phyloP scores from a whole-genome alignment of 2,113 vertebrate genomes.

The Microcebus ravelobensis region DNA sequence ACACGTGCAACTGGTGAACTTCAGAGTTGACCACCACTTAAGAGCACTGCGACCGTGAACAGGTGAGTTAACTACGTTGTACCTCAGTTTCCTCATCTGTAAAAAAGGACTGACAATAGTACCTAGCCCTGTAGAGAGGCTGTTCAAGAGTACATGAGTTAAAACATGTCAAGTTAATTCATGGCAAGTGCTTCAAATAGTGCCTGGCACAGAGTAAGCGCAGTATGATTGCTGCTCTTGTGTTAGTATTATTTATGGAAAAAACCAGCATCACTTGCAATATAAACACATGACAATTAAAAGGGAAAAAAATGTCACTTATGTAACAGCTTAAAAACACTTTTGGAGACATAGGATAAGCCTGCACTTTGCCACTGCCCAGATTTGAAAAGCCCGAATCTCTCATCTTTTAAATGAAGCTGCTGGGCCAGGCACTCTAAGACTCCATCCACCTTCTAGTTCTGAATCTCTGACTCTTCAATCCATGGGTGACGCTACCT shows the following conservation, averaged over 20 bases:
- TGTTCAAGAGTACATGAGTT: neutral
- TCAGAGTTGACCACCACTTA: neutral
- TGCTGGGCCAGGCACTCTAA: rapidly evolving
- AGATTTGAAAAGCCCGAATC: neutral
- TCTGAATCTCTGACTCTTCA: neutral
- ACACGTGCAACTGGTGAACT: no score
- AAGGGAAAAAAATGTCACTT: neutral
- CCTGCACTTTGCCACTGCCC: neutral
- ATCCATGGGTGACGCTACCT: neutral
- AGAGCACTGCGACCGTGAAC: neutral
- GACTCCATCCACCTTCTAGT: neutral
- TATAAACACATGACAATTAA: neutral
- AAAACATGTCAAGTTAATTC: neutral
- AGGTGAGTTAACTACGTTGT: neutral
- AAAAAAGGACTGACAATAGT: neutral
- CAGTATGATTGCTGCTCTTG: neutral
- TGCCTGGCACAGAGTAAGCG: neutral
- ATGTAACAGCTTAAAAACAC: neutral
- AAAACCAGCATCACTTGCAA: neutral
- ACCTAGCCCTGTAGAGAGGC: neutral
- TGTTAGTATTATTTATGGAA: neutral
- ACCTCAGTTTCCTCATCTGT: neutral
- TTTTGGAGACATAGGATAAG: neutral
- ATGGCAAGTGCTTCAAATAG: neutral
- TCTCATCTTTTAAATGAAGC: neutral